Evolutionary conservation across 2,113 vertebrate species (phyloP).

Genomic region (Lucifuga dentata): DNA sequence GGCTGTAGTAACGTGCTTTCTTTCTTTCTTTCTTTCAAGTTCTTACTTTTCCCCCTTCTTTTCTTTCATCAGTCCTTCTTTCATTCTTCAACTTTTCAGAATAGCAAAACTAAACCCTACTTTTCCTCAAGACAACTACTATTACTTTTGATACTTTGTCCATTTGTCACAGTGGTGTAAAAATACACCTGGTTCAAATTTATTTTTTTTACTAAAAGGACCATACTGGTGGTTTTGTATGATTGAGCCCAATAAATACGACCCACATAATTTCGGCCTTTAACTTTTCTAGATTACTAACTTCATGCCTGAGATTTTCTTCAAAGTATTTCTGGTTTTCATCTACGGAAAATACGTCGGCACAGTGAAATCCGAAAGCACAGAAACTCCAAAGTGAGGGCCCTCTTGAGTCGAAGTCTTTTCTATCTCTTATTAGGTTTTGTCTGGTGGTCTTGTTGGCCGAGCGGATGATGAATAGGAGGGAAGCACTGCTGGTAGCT

Average conservation of each 20-base stretch:
- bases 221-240: too few relatives aligned
- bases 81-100: too few relatives aligned
- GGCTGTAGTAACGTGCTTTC: too few relatives aligned
- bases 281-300: too few relatives aligned
- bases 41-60: too few relatives aligned
- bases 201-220: too few relatives aligned
- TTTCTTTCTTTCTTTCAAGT: too few relatives aligned
- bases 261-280: too few relatives aligned
- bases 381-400: constrained; percentile 28
- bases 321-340: constrained; percentile 37
- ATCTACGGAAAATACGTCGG: constrained; percentile 25
- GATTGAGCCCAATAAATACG: too few relatives aligned
- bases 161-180: constrained; percentile 37
- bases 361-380: constrained; percentile 45
- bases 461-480: constrained; percentile 65
- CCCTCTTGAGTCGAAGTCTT: constrained; percentile 53
- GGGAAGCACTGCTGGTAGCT: constrained; percentile 38
- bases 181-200: constrained; percentile 52
- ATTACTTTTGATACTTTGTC: not conserved
- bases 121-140: too few relatives aligned
- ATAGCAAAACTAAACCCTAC: too few relatives aligned
- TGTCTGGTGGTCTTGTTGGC: constrained; percentile 54
- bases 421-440: constrained; percentile 57
- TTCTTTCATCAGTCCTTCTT: too few relatives aligned
- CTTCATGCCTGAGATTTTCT: constrained; percentile 11